Conservation (phyloP, 2,888 invertebrate genomes). For the Drosophila aldrichi region DNA sequence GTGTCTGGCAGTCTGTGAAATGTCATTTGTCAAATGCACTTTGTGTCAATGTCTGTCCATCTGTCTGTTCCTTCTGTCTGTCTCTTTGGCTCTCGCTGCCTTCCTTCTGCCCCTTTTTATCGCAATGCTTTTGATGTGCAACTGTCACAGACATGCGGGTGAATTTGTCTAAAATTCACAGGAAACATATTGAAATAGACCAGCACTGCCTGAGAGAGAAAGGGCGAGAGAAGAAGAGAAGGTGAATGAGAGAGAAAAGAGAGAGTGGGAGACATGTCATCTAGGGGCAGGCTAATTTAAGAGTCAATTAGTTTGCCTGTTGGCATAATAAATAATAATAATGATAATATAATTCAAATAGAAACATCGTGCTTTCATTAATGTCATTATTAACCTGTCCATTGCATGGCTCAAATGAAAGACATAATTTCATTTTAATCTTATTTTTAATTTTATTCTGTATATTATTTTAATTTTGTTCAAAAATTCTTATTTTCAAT, state of each 20-base stretch:
- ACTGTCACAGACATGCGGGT: constrained; percentile 75
- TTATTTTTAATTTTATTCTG: no score
- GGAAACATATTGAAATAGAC: constrained; percentile 13
- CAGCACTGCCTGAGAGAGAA: not conserved
- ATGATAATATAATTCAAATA: constrained; percentile 30
- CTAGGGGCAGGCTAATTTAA: constrained; percentile 64
- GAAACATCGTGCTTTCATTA: no score
- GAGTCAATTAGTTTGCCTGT: constrained; percentile 70
- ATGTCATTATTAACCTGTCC: no score
- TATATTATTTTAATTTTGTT: no score
- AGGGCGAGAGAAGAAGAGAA: not conserved
- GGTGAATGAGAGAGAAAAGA: not conserved
- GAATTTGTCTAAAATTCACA: constrained; percentile 68
- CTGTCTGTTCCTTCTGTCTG: not conserved
- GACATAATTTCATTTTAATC: no score
- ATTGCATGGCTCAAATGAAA: no score
- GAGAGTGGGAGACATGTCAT: not conserved
- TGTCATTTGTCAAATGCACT: constrained; percentile 84
- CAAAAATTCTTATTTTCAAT: no score
- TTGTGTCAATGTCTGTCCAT: constrained; percentile 64
- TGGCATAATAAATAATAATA: constrained; percentile 26
- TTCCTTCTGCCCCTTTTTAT: constrained; percentile 12
- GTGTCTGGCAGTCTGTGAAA: constrained; percentile 82
- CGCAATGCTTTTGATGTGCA: constrained; percentile 64
- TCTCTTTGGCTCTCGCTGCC: constrained; percentile 31